phyloP scores from a whole-genome alignment of 2,797 vertebrate species.

The Darevskia nairensis region DNA sequence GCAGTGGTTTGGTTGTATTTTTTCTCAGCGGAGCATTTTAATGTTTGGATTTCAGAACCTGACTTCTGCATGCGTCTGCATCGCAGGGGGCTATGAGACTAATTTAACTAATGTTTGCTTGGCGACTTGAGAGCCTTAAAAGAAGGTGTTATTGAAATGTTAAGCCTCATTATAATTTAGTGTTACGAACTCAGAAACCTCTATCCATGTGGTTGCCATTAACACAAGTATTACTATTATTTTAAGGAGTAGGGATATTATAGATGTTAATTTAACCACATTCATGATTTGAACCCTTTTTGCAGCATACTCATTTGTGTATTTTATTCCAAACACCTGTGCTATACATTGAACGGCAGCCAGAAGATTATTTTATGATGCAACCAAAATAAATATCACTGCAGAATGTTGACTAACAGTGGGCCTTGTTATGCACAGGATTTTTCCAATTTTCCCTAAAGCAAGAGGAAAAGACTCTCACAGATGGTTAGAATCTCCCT shows the following conservation, averaged over 20 bases:
- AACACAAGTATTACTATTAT: neutral
- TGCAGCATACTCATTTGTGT: slow-evolving; percentile 24
- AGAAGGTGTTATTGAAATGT: slow-evolving; percentile 31
- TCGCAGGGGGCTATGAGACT: slow-evolving; percentile 41
- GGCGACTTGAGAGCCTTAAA: slow-evolving; percentile 18
- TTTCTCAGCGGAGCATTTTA: slow-evolving; percentile 12
- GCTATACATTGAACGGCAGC: slow-evolving; percentile 51
- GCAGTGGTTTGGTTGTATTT: slow-evolving; percentile 26
- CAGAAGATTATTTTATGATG: slow-evolving; percentile 58
- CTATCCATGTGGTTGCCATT: slow-evolving; percentile 26
- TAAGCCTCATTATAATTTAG: slow-evolving; percentile 41
- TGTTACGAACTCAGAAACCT: slow-evolving; percentile 50
- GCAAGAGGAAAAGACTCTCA: slow-evolving; percentile 44
- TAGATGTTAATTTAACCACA: slow-evolving; percentile 42
- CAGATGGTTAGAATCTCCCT: slow-evolving; percentile 50
- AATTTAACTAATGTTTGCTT: slow-evolving; percentile 40
- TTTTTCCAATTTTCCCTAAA: slow-evolving; percentile 54
- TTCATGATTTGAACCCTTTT: slow-evolving; percentile 49
- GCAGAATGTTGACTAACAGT: slow-evolving; percentile 24
- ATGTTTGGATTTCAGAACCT: slow-evolving; percentile 35
- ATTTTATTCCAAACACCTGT: slow-evolving; percentile 57
- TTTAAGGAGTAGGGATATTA: neutral
- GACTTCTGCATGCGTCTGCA: slow-evolving; percentile 23
- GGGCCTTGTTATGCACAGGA: neutral
- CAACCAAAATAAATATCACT: slow-evolving; percentile 60